Base-by-base conservation (phyloP, 2,113 vertebrate genomes). In the Grantiella picta region DNA sequence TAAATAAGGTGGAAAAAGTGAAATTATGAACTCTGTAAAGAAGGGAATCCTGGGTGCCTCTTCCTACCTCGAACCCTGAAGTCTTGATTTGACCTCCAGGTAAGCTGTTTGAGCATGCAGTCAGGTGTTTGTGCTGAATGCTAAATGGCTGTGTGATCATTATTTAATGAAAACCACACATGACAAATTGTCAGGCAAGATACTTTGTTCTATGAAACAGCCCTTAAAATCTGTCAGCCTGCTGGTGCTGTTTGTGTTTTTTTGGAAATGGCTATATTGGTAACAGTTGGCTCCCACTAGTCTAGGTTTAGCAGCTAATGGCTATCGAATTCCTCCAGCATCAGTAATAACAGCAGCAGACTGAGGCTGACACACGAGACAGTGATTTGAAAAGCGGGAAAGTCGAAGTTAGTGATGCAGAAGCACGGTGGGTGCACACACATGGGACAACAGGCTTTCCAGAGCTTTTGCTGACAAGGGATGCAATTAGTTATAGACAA, bases 251-350 rank as follows among this genome's bases (percentile, higher is more conserved):
- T 70, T 92, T 61, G 82, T 77, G 53, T 18, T 56, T 50, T 54
- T 91, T 69, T 83, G 64, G 82, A 84, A 88, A 38, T 23, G 71
- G 79, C 64, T 75, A 1, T 33, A 0, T 47, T 42, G 40, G n/a
- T 86, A 65, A 31, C 36, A 31, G 82, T 49, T 82, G 93, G 92
- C 76, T 97, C 82, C 94, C 6, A 24, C 86, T 75, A 57, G 82
- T 83, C 90, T 86, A 23, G 68, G 36, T 86, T 84, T 77, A 60
- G 60, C 5, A 21, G 72, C 33, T 96, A 90, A 86, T 90, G 79
- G 85, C 88, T 90, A 81, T 94, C 7, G 64, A 90, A 79, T 84
- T 96, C 72, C 80, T 95, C 60, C 88, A 84, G 88, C 52, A 31
- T 60, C 92, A 35, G 47, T 73, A 68, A 60, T 9, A 80, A 12